A percentile compares a stretch with the other conserved stretches of the same genome.
These are phyloP conservation scores for Psephotus haematonotus DNA, from an alignment of 2,113 vertebrate genomes.

Conservation along the genomic window DNA sequence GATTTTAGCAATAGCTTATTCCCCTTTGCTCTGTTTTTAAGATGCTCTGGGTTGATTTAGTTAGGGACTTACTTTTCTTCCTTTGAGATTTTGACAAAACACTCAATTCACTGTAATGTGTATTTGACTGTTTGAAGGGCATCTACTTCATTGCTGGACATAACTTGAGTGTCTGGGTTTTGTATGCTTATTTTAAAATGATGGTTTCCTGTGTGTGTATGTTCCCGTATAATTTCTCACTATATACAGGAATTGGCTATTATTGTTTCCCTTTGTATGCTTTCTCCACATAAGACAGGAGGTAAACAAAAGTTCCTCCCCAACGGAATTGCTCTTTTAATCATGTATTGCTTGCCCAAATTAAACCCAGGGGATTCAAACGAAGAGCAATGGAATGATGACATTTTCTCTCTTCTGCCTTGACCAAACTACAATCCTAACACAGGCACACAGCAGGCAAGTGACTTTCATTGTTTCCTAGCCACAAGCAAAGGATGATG, in stretches of 20 bases:
- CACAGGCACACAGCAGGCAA: neutral
- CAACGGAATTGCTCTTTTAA: neutral
- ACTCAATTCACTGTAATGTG: neutral
- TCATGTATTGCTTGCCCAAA: accelerated
- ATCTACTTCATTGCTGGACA: neutral
- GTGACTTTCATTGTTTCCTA: neutral
- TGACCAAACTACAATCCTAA: neutral
- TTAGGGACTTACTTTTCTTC: neutral
- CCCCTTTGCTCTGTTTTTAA: neutral
- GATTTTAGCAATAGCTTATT: neutral
- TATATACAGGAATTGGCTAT: neutral
- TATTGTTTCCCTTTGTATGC: neutral
- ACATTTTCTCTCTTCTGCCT: neutral
- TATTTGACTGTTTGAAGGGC: neutral
- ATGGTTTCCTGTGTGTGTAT: neutral
- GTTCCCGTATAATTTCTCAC: neutral
- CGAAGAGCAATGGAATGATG: neutral
- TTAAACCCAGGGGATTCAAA: neutral
- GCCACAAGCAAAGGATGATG: neutral
- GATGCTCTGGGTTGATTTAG: neutral
- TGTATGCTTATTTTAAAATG: neutral
- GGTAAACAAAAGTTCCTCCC: neutral
- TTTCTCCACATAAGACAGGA: neutral
- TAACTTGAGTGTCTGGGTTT: neutral
- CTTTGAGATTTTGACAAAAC: neutral